Evolutionary conservation across 2,113 vertebrate species (phyloP).

Genomic region (Urocolius indicus): DNA sequence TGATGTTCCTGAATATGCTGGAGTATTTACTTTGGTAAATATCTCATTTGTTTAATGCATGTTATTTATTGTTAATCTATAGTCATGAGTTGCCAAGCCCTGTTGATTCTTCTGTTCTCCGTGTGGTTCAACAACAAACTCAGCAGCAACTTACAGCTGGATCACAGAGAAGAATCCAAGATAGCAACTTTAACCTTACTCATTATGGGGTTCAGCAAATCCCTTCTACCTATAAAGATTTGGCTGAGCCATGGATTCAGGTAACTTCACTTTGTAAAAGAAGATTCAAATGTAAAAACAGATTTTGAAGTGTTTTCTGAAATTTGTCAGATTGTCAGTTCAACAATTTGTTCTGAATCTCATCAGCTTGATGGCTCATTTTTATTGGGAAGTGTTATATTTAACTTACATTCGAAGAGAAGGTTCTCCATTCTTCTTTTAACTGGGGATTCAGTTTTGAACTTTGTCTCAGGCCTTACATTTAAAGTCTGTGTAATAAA

Average conservation of each 20-base stretch:
- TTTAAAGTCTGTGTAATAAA: background rate
- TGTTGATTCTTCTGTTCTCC: slow-evolving; percentile 78
- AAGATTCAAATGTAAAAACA: background rate
- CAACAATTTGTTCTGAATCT: background rate
- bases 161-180: slow-evolving; percentile 77
- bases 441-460: background rate
- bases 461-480: background rate
- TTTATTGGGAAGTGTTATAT: background rate
- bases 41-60: background rate
- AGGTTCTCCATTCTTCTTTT: background rate
- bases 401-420: background rate
- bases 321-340: background rate
- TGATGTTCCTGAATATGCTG: background rate
- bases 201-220: slow-evolving; percentile 89
- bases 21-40: background rate
- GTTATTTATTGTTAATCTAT: background rate
- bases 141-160: slow-evolving; percentile 66
- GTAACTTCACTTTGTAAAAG: slow-evolving; percentile 57
- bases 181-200: slow-evolving; percentile 83
- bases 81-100: slow-evolving; percentile 85
- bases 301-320: background rate
- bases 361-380: background rate
- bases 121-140: slow-evolving; percentile 74
- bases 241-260: slow-evolving; percentile 92
- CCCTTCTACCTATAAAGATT: slow-evolving; percentile 83